Evolutionary conservation across 2,113 vertebrate species (phyloP).

Genomic region (Lampris megalopsis): DNA sequence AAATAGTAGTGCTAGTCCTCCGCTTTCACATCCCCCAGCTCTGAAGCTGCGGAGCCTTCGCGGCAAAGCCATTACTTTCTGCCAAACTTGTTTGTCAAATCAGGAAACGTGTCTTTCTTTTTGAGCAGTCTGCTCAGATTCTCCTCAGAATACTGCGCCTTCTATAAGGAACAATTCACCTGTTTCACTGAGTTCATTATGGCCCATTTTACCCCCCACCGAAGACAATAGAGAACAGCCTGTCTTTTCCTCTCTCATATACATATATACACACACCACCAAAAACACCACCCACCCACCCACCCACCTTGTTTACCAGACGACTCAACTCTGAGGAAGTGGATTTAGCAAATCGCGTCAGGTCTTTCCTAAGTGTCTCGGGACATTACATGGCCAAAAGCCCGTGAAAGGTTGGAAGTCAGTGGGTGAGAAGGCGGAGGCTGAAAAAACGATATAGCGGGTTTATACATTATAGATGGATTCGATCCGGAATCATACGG

Average conservation of each 20-base stretch:
- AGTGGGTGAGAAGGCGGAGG: too few relatives aligned
- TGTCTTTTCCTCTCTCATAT: conserved; percentile 37
- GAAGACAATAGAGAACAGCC: conserved; percentile 46
- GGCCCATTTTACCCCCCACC: background rate
- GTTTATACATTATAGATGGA: too few relatives aligned
- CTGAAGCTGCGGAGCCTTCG: background rate
- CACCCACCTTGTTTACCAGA: conserved; percentile 83
- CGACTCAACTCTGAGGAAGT: conserved; percentile 88
- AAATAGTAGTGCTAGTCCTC: conserved; percentile 44
- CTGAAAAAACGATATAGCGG: too few relatives aligned
- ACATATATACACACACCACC: conserved; percentile 19
- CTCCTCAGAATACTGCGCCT: too few relatives aligned
- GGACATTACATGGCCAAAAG: conserved; percentile 48
- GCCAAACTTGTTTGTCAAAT: too few relatives aligned
- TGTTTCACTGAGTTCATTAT: too few relatives aligned
- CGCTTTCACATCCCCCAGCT: conserved; percentile 38
- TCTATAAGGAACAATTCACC: too few relatives aligned
- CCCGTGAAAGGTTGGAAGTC: background rate
- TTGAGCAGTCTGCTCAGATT: too few relatives aligned
- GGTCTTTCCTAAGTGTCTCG: conserved; percentile 66
- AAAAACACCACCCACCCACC: conserved; percentile 55
- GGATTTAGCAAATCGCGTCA: conserved; percentile 91
- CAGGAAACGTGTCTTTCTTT: too few relatives aligned
- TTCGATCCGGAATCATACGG: too few relatives aligned
- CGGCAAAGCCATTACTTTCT: too few relatives aligned